These are phyloP conservation scores for Muntiacus reevesi DNA, from an alignment of 2,113 vertebrate species.

Conservation along the genomic window DNA sequence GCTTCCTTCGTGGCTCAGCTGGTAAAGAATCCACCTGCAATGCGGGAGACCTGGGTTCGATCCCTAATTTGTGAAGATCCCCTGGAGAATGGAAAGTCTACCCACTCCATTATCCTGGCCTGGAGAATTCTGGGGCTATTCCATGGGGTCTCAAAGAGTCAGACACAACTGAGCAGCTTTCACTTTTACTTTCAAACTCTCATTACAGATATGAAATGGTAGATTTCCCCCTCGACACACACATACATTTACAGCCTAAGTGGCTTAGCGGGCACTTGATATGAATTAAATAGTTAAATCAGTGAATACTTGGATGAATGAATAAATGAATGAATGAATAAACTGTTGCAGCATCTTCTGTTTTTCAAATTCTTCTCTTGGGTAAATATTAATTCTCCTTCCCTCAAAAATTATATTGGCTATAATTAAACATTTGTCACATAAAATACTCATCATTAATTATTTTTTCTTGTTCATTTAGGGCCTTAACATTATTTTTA, in stretches of 20 bases:
- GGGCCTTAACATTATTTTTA: conserved; percentile 19
- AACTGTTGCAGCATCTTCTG: neutral
- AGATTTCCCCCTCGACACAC: neutral
- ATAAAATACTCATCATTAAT: conserved; percentile 19
- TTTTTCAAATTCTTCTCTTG: neutral
- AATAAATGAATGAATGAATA: neutral
- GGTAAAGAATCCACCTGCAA: neutral
- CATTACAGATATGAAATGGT: neutral
- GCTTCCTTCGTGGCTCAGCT: neutral
- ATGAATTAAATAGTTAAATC: neutral
- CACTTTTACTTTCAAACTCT: neutral
- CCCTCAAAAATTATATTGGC: neutral
- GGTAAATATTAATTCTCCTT: neutral
- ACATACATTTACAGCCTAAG: neutral
- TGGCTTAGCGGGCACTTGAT: neutral
- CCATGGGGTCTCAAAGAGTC: neutral
- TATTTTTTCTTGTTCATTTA: neutral
- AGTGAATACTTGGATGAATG: neutral
- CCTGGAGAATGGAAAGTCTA: neutral
- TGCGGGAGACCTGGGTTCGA: neutral
- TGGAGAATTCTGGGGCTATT: neutral
- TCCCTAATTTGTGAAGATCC: neutral
- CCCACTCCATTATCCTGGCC: neutral
- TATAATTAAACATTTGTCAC: conserved; percentile 10
- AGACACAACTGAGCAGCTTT: neutral